A percentile compares a stretch with the other conserved stretches of the same genome.
These are phyloP conservation scores for Achlya flavicornis DNA, from an alignment of 2,888 invertebrate species.

Conservation along the genomic window DNA sequence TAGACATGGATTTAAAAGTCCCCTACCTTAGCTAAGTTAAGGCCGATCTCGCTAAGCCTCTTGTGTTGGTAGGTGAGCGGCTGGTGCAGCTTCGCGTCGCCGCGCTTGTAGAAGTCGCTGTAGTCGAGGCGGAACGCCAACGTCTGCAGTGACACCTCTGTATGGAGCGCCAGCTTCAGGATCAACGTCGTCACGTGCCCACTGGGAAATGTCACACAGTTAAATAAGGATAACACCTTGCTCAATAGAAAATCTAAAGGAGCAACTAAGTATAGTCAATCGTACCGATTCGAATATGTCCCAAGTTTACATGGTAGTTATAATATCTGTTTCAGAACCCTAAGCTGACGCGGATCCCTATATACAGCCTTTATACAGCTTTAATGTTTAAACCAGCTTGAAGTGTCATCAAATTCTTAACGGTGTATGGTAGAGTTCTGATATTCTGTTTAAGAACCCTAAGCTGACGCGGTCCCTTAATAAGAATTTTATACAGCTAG, in stretches of 20 bases:
- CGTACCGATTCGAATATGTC: too few species aligned
- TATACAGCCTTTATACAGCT: too few species aligned
- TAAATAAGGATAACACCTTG: background rate
- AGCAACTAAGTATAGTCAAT: too few species aligned
- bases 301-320: too few species aligned
- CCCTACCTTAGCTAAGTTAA: constrained; percentile 65
- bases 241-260: background rate
- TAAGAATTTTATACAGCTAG: too few species aligned
- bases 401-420: too few species aligned
- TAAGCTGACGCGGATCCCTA: too few species aligned
- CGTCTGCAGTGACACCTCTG: constrained; percentile 94
- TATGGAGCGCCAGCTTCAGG: constrained; percentile 91
- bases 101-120: constrained; percentile 96
- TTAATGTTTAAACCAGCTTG: too few species aligned
- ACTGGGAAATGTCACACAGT: constrained; percentile 8
- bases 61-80: constrained; percentile 86
- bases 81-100: constrained; percentile 89
- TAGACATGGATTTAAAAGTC: background rate
- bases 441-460: too few species aligned
- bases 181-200: constrained; percentile 94
- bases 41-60: constrained; percentile 83
- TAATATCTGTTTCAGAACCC: too few species aligned
- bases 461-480: too few species aligned
- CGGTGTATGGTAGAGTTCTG: too few species aligned
- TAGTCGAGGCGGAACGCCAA: constrained; percentile 97